A percentile compares a stretch with the other conserved stretches of the same genome.
These are phyloP conservation scores for Lophura nycthemera DNA, from an alignment of 2,113 vertebrate species.

Conservation along the genomic window DNA sequence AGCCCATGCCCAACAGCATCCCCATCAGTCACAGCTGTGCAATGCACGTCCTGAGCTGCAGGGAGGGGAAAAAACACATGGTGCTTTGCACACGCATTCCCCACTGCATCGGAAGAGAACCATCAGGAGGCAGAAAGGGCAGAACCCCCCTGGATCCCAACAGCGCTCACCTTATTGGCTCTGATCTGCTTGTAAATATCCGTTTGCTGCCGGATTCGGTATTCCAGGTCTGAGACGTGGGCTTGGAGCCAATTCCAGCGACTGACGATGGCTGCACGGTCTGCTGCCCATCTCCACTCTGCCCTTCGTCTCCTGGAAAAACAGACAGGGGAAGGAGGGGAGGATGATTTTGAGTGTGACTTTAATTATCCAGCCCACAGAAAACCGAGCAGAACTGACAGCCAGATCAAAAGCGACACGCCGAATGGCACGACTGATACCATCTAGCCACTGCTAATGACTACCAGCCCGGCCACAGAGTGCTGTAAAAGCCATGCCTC, in stretches of 20 bases:
- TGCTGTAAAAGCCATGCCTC: not conserved
- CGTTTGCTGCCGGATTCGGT: slow-evolving; percentile 96
- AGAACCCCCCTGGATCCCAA: accelerated
- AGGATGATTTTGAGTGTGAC: not conserved
- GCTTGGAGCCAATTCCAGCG: slow-evolving; percentile 99
- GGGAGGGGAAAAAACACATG: not conserved
- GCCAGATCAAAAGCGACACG: not conserved
- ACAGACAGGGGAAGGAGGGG: not conserved
- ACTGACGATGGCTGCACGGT: slow-evolving; percentile 95
- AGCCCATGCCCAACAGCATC: not conserved
- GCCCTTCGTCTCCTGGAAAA: slow-evolving; percentile 90
- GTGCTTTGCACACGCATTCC: accelerated
- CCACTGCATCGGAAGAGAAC: not conserved
- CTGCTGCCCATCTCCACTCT: slow-evolving; percentile 93
- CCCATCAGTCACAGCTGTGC: not conserved
- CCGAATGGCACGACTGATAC: not conserved
- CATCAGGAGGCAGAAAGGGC: not conserved
- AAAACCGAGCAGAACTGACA: not conserved
- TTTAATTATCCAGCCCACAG: not conserved
- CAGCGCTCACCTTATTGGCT: slow-evolving; percentile 87
- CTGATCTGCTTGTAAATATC: slow-evolving; percentile 98
- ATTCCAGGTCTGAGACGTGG: slow-evolving; percentile 98
- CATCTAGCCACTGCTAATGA: not conserved
- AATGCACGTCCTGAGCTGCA: not conserved
- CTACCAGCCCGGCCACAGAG: not conserved